Base-by-base conservation (phyloP, 2,888 invertebrate genomes). In the Brassicogethes aeneus region DNA sequence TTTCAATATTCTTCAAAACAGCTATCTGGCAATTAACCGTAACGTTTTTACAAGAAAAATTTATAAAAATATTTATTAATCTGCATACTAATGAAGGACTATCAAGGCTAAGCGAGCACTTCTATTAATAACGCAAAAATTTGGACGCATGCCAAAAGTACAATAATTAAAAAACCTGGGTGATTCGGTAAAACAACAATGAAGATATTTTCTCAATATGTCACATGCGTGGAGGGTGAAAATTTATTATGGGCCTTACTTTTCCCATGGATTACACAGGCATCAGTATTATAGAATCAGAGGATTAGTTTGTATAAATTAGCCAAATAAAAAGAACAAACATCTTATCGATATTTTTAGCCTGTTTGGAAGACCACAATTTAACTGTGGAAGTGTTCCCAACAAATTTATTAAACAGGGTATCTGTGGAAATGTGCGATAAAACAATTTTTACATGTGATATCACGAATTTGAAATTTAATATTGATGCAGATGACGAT, bases 161-260 rank as follows among this genome's bases (percentile, higher is more conserved):
- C 12, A 38, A 23, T 23, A 23, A 23, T 23, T 23, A 39, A 35
- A 37, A 33, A 42, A 13, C n/a, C n/a, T n/a, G n/a, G n/a, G n/a
- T n/a, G n/a, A n/a, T n/a, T n/a, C n/a, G n/a, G n/a, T n/a, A n/a
- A n/a, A n/a, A n/a, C n/a, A n/a, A n/a, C n/a, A n/a, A n/a, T n/a
- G n/a, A n/a, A n/a, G n/a, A n/a, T n/a, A n/a, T n/a, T n/a, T 23
- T 37, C 39, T 33, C 41, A 30, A 30, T 34, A 15, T 31, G 12
- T 14, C 14, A n/a, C n/a, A n/a, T n/a, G n/a, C n/a, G n/a, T 16
- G 5, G 39, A 32, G 16, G 16, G 17, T 62, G n/a, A 57, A 47
- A 47, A 52, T 66, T 17, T 46, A 48, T 41, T 66, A 61, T 41
- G 65, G 66, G 1, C 62, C 64, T 5, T 64, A 65, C 35, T 55